Evolutionary conservation across 2,888 invertebrate species (phyloP), one percentile per base, ranked within the genome.

Genomic region (Heterodera filipjevi): DNA sequence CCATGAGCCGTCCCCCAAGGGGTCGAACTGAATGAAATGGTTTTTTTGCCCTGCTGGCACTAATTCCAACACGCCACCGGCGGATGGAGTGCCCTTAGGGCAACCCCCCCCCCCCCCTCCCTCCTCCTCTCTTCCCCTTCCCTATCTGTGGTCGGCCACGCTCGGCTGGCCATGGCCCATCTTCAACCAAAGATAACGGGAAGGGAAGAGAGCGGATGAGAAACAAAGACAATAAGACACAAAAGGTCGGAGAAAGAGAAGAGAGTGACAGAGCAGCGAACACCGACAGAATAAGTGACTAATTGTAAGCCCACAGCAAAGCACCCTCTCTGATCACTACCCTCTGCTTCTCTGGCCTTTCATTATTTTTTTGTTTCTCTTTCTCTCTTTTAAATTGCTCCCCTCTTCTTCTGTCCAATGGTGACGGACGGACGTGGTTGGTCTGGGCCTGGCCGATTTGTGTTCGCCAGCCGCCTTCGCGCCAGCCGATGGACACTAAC

Each of bases 131-230:
- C n/a, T n/a, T n/a, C n/a, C n/a, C n/a, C n/a, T n/a, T n/a, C 30
- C 30, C 27, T 2, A 71, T 53, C 49, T 71, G 46, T 30, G n/a
- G 27, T 10, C 27, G 71, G 30, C 32, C 32, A 32, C 49, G 71
- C 30, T 53, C 39, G 71, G 71, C 33, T 71, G 71, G 39, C 71
- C 71, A 71, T 35, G 30, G 39, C 35, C 71, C 39, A 59, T 59
- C 27, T 22, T 27, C 27, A 10, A 10, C 1, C 59, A 59, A 27
- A 59, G 59, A 6, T n/a, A 39, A 49, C 16, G 49, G 49, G 46
- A 49, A 16, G 49, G 49, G 59, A 27, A 8, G 22, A 22, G 27
- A 22, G n/a, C 1, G 59, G 27, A 59, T 27, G 59, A 59, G 59
- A 59, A 59, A 59, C 10, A 59, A 27, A 59, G 53, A 53, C 53